Conservation (phyloP, 2,888 invertebrate species). For the Xylota segnis region DNA sequence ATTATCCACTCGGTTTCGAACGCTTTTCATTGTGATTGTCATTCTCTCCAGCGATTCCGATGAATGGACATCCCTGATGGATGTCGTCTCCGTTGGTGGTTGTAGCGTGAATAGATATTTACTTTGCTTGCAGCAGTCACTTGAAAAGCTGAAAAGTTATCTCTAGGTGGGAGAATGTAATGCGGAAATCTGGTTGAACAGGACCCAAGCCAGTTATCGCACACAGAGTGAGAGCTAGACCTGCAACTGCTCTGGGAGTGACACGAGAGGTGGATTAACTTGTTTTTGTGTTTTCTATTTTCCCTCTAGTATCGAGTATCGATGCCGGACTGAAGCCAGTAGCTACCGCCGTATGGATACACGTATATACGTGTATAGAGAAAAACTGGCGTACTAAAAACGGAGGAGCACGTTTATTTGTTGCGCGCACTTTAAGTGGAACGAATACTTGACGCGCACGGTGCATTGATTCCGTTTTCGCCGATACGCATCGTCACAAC, state of each 20-base stretch:
- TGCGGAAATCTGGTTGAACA: constrained; percentile 72
- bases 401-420: constrained; percentile 13
- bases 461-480: constrained; percentile 65
- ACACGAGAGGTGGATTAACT: constrained; percentile 59
- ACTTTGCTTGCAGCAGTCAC: neutral
- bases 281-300: constrained; percentile 48
- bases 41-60: neutral
- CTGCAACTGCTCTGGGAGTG: neutral
- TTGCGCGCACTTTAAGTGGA: constrained; percentile 53
- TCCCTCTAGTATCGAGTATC: constrained; percentile 14
- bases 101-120: constrained; percentile 13
- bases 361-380: no score
- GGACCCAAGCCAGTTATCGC: constrained; percentile 70
- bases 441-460: constrained; percentile 47
- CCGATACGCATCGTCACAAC: constrained; percentile 41
- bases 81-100: neutral
- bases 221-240: constrained; percentile 61
- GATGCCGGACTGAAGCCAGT: constrained; percentile 22
- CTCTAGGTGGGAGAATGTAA: constrained; percentile 52
- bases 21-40: neutral
- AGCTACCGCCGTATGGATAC: neutral
- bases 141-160: no score
- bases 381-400: neutral
- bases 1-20: neutral
- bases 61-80: neutral